Evolutionary conservation across 2,888 invertebrate species (phyloP), one percentile per base, ranked within the genome.

Genomic region (Tipula vernalis): DNA sequence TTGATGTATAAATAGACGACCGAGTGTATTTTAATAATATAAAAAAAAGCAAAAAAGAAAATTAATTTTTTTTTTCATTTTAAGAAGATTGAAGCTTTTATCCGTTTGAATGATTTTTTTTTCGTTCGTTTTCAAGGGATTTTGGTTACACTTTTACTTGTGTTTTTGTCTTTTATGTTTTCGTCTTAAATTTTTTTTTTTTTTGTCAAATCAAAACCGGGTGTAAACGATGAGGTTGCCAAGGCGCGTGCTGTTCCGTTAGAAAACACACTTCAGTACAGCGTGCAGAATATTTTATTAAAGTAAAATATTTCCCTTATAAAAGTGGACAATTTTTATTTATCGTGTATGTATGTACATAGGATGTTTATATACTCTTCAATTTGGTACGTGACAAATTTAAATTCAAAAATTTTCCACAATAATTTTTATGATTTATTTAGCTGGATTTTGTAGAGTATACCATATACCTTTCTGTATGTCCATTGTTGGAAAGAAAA

Each of bases 21-120:
- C 71, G 71, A 71, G 71, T 71, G 28, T 28, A 71, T 71, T 71
- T 71, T 71, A 10, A 71, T 28, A 28, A 71, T 28, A 71, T 28
- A 28, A 71, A 71, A 71, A 51, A 71, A 28, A 28, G 28, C 28
- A 28, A 28, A 71, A 71, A 71, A 28, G 71, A 71, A 71, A 71
- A 71, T 71, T 71, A 71, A 71, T 71, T 57, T 57, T 57, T 57
- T 57, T 57, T 57, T 71, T 71, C 28, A 71, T 71, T 71, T 71
- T 71, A 71, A 71, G 71, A 71, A 71, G 71, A 71, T 71, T 71
- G 71, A 71, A 71, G 71, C 71, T 71, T 71, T 71, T 71, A 71
- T 71, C 71, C 71, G 28, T 71, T 71, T 71, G 71, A 71, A 71
- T 71, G 71, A 71, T 71, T 71, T 71, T 28, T 57, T 71, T 28